These are phyloP conservation scores for Chamaetylas fuelleborni DNA, from an alignment of 2,113 vertebrate species.

Conservation along the genomic window DNA sequence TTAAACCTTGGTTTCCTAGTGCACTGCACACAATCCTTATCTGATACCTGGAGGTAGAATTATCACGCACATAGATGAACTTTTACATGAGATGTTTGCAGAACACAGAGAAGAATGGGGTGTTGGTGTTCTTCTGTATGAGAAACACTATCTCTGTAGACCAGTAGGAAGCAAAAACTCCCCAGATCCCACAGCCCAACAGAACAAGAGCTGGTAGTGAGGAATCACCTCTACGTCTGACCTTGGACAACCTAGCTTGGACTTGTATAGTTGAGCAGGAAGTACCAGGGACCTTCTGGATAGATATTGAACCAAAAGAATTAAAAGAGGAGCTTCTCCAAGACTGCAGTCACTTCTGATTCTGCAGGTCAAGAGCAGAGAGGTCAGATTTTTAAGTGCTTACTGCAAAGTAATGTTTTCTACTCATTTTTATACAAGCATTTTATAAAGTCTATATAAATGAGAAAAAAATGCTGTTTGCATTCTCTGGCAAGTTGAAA, in stretches of 20 bases:
- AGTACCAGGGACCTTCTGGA: neutral
- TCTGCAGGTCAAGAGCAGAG: neutral
- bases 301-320: neutral
- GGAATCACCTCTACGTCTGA: neutral
- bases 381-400: neutral
- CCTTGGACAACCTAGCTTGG: neutral
- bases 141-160: neutral
- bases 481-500: neutral
- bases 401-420: neutral
- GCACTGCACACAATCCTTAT: neutral
- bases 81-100: neutral
- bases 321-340: neutral
- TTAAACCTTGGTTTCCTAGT: neutral
- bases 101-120: neutral
- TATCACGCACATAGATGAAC: neutral
- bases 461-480: neutral
- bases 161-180: neutral
- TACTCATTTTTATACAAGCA: neutral
- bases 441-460: neutral
- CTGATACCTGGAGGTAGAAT: neutral
- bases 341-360: neutral
- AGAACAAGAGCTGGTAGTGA: neutral
- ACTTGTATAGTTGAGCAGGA: neutral
- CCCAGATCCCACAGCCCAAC: neutral
- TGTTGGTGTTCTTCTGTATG: neutral